Percentiles rank a stretch among this genome's conserved stretches.
Conservation (phyloP, 2,888 invertebrate species). For the Aelia acuminata region DNA sequence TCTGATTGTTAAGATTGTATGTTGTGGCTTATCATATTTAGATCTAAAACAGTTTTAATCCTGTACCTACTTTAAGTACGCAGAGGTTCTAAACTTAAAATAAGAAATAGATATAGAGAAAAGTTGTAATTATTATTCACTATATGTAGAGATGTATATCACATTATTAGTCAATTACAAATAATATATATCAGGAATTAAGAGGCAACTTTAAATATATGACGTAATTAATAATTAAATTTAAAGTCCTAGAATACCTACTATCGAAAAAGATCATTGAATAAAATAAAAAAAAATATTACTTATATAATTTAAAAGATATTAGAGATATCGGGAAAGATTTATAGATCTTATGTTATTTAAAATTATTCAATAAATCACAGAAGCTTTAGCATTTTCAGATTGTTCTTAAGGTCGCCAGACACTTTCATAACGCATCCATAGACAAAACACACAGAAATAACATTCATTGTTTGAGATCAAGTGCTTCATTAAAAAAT, state of each 20-base stretch:
- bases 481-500: not conserved
- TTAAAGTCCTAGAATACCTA: not conserved
- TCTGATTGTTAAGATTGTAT: not conserved
- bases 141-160: too few species aligned
- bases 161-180: not conserved
- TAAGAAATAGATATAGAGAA: not conserved
- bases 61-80: too few species aligned
- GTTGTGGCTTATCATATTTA: too few species aligned
- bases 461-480: not conserved
- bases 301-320: not conserved
- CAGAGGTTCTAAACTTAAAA: not conserved
- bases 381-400: conserved; percentile 10
- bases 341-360: not conserved
- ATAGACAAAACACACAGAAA: conserved; percentile 9
- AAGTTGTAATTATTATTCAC: not conserved
- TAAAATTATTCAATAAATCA: conserved; percentile 7
- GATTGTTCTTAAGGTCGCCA: not conserved
- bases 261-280: not conserved
- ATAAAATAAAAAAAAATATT: not conserved
- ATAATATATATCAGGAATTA: not conserved
- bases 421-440: not conserved
- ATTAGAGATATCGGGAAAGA: not conserved
- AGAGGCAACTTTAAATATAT: not conserved
- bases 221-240: not conserved
- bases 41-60: too few species aligned